phyloP scores from a whole-genome alignment of 2,797 vertebrate genomes.

The Xerus rutilus region DNA sequence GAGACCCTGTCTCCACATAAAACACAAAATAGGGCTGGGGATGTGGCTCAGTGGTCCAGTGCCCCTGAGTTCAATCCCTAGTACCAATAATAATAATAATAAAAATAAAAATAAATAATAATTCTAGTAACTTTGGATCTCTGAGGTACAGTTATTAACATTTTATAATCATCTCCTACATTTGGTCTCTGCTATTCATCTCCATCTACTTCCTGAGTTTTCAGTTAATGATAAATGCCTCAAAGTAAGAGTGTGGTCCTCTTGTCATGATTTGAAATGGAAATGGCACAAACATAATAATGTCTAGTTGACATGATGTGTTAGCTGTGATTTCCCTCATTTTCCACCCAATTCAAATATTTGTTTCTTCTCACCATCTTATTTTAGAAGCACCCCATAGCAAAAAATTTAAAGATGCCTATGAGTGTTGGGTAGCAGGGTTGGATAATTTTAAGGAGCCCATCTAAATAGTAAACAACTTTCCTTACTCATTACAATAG shows the following conservation, averaged over 20 bases:
- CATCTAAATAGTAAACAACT: background rate
- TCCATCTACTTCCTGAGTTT: background rate
- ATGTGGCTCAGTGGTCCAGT: no score
- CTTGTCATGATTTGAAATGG: background rate
- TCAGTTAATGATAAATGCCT: constrained; percentile 10
- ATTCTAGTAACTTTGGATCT: background rate
- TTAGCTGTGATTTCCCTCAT: background rate
- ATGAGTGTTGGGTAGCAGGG: background rate
- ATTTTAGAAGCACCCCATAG: background rate
- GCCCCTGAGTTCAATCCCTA: no score
- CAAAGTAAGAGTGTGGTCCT: background rate
- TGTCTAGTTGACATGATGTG: background rate
- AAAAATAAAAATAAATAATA: background rate
- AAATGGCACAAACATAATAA: background rate
- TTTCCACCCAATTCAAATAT: constrained; percentile 38
- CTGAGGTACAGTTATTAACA: background rate
- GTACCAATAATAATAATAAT: no score
- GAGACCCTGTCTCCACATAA: no score
- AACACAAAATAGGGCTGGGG: no score
- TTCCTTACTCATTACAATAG: background rate
- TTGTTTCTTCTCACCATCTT: background rate
- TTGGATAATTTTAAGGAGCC: background rate
- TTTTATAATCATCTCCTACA: background rate
- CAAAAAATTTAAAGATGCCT: background rate
- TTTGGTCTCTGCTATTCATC: constrained; percentile 23